Percentiles rank a stretch among this genome's conserved stretches.
Evolutionary conservation across 2,113 vertebrate genomes (phyloP).

Genomic region (Rhineura floridana): DNA sequence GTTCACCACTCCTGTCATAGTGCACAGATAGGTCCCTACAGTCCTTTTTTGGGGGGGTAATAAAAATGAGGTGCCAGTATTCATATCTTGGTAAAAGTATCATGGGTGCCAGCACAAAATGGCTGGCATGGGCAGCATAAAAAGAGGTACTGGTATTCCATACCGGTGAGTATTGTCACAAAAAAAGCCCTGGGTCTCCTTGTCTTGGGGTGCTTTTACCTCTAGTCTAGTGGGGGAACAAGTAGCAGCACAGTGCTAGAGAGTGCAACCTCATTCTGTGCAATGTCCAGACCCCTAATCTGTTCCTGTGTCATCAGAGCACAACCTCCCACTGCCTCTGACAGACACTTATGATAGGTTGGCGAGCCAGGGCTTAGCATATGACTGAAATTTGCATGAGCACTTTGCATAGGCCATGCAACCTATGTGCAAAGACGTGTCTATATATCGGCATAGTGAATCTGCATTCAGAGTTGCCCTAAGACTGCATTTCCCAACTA

Average conservation of each 20-base stretch:
- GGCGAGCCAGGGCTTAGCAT: not conserved
- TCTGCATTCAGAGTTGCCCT: not conserved
- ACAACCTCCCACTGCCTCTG: not conserved
- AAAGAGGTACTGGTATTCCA: no score
- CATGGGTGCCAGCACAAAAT: no score
- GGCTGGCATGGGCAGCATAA: no score
- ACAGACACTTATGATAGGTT: not conserved
- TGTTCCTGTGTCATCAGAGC: not conserved
- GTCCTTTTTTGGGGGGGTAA: no score
- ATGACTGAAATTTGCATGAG: not conserved
- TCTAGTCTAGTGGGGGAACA: not conserved
- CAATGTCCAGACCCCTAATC: no score
- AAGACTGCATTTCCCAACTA: not conserved
- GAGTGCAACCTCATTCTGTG: not conserved
- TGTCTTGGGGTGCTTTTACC: not conserved
- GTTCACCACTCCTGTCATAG: no score
- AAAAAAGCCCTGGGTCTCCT: not conserved
- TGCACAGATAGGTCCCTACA: no score
- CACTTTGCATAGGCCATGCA: not conserved
- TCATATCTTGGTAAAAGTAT: no score
- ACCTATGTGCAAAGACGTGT: no score
- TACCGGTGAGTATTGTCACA: no score
- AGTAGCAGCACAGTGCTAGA: not conserved
- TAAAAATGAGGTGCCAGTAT: no score
- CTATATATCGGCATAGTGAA: not conserved